Evolutionary conservation across 2,113 vertebrate genomes (phyloP).

Genomic region (Cyanocitta stelleri): DNA sequence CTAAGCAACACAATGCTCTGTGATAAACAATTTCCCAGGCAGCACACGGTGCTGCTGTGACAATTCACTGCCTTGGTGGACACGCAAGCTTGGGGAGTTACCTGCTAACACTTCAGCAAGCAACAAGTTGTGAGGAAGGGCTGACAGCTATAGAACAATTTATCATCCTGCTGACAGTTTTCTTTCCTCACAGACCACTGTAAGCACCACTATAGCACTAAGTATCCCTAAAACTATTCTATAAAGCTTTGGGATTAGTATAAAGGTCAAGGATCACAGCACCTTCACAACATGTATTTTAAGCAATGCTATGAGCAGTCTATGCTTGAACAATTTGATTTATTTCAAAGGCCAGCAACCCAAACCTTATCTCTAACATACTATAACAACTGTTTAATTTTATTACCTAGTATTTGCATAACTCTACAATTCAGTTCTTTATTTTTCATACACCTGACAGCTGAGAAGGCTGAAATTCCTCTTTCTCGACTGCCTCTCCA

Average conservation of each 20-base stretch:
- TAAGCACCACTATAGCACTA: neutral
- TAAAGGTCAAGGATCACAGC: neutral
- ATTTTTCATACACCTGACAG: neutral
- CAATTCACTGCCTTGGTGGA: neutral
- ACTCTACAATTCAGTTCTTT: neutral
- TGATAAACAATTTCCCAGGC: neutral
- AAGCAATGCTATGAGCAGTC: neutral
- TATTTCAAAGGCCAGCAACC: neutral
- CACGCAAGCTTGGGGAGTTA: fast-evolving
- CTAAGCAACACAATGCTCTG: neutral
- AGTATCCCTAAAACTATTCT: neutral
- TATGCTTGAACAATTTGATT: neutral
- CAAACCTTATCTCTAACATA: neutral
- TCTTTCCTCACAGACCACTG: neutral
- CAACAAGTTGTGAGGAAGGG: neutral
- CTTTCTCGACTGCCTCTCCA: neutral
- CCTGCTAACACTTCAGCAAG: neutral
- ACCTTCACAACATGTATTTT: neutral
- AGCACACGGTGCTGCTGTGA: neutral
- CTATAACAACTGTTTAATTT: neutral
- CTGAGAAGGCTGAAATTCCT: neutral
- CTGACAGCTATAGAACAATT: neutral
- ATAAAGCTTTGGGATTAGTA: neutral
- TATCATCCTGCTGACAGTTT: neutral
- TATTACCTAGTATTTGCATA: neutral